A percentile compares a stretch with the other conserved stretches of the same genome.
Evolutionary conservation across 2,888 invertebrate species (phyloP).

Genomic region (Heliconius erato): DNA sequence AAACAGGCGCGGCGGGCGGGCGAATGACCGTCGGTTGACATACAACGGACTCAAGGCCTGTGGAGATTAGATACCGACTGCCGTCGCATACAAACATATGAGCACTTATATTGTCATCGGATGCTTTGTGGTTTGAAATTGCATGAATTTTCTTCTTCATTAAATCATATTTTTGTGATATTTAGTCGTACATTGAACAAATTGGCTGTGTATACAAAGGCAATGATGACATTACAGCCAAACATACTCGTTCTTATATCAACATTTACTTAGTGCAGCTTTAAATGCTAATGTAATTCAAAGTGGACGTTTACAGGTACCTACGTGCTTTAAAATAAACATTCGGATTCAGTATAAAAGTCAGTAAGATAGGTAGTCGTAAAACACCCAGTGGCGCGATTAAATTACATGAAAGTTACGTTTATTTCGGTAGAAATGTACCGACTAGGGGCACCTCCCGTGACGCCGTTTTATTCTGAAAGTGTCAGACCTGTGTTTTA

Average conservation of each 20-base stretch:
- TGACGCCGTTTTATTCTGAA: constrained; percentile 78
- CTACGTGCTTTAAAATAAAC: constrained; percentile 51
- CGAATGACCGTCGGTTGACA: constrained; percentile 84
- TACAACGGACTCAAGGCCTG: constrained; percentile 84
- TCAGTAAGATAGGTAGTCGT: constrained; percentile 47
- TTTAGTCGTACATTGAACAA: background rate
- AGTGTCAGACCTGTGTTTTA: constrained; percentile 76
- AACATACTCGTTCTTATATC: constrained; percentile 30
- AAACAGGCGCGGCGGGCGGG: constrained; percentile 69
- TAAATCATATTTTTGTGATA: background rate
- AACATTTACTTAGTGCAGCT: constrained; percentile 40
- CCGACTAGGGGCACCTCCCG: constrained; percentile 65
- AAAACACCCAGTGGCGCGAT: constrained; percentile 60
- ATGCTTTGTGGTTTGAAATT: background rate
- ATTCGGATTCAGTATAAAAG: constrained; percentile 48
- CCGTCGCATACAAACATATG: constrained; percentile 73
- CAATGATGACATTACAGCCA: constrained; percentile 34
- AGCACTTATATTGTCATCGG: constrained; percentile 59
- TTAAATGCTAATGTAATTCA: constrained; percentile 45
- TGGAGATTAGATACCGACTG: constrained; percentile 81
- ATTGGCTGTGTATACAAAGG: background rate
- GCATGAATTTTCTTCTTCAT: background rate
- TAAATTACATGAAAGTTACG: constrained; percentile 74
- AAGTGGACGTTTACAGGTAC: constrained; percentile 42
- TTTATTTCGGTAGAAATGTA: constrained; percentile 65